A percentile compares a stretch with the other conserved stretches of the same genome.
Conservation (phyloP, 2,113 vertebrate genomes). For the Paracanthobrama guichenoti region DNA sequence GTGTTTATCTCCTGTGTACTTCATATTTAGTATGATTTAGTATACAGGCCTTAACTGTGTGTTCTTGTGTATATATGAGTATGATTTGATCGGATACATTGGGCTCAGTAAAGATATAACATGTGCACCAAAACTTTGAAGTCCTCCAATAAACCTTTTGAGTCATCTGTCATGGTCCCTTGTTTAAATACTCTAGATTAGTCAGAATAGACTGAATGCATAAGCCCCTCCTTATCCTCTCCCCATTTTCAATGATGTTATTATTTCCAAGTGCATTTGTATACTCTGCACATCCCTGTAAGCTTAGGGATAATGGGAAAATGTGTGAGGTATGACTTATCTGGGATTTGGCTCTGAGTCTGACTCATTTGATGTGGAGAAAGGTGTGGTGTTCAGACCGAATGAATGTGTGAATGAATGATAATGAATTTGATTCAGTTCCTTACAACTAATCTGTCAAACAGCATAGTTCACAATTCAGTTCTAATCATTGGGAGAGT, state of each 20-base stretch:
- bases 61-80: background rate
- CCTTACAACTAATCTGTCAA: background rate
- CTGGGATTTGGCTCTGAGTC: background rate
- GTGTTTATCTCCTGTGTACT: background rate
- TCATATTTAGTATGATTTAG: conserved; percentile 15
- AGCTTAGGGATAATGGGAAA: conserved; percentile 9
- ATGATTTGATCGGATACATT: background rate
- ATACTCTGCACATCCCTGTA: conserved; percentile 24
- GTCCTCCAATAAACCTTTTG: background rate
- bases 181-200: conserved; percentile 14
- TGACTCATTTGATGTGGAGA: conserved; percentile 5
- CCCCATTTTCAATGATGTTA: conserved; percentile 17
- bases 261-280: conserved; percentile 20
- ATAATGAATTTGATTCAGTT: background rate
- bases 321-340: conserved; percentile 26
- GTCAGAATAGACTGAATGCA: background rate
- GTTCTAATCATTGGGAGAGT: background rate
- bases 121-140: conserved; percentile 21
- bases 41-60: background rate
- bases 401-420: background rate
- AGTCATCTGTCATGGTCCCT: background rate
- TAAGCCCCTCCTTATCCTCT: background rate
- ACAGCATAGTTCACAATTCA: background rate
- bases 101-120: background rate
- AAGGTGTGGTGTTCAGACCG: background rate